Evolutionary conservation across 2,888 invertebrate species (phyloP).

Genomic region (Netelia virgata): DNA sequence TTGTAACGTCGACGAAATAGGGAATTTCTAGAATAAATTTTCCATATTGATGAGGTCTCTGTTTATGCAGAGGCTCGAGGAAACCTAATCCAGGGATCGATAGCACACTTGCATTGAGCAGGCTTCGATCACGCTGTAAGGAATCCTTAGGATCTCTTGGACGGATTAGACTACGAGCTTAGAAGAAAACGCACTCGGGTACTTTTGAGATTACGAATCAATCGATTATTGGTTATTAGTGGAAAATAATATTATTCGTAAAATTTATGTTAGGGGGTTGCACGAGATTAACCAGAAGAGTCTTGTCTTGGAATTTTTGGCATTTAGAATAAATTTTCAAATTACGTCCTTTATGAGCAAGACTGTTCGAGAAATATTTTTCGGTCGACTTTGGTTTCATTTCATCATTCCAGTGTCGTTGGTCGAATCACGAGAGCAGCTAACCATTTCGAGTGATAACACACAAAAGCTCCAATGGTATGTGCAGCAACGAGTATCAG

Average conservation of each 20-base stretch:
- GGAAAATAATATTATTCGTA: background rate
- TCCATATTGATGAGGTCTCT: conserved; percentile 40
- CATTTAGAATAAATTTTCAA: too few relatives aligned
- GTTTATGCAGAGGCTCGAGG: conserved; percentile 23
- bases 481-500: too few relatives aligned
- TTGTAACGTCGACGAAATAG: conserved; percentile 20
- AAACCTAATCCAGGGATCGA: conserved; percentile 30
- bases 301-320: too few relatives aligned
- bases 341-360: too few relatives aligned
- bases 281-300: too few relatives aligned
- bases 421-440: too few relatives aligned
- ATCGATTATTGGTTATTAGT: conserved; percentile 34
- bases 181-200: conserved; percentile 18
- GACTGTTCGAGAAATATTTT: too few relatives aligned
- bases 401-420: too few relatives aligned
- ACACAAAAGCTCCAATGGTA: too few relatives aligned
- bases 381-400: too few relatives aligned
- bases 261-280: background rate
- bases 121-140: background rate
- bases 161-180: conserved; percentile 41
- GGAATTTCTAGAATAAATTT: conserved; percentile 26
- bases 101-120: conserved; percentile 29
- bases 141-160: conserved; percentile 25
- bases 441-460: too few relatives aligned
- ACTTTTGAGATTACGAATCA: conserved; percentile 41